Base-by-base conservation (phyloP, 2,888 invertebrate species). In the Drosophila neutralis region DNA sequence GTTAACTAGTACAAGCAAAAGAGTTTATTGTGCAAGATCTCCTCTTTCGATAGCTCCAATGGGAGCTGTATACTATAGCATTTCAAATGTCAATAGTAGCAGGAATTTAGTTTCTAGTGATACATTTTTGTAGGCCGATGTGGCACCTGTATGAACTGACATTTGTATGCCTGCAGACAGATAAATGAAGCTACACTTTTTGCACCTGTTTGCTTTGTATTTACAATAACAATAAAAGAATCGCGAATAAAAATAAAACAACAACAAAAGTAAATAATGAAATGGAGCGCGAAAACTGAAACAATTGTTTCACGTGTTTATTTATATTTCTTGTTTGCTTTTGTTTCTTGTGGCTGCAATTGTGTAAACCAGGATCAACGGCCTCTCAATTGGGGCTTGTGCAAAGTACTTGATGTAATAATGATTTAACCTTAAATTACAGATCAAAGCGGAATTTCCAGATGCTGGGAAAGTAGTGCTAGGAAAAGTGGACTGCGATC, bases 401-500 rank as follows among this genome's bases (percentile, higher is more conserved):
- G n/a, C 27, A 27, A 36, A 24, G 4, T 2, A 24, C n/a, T 15
- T 42, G 38, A 27, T 45, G 24, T 15, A 45, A 8, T 45, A 24
- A 38, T 69, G 31, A 15, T 52, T 24, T 21, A 29, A 45, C n/a
- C 51, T 63, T 3, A 54, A 35, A 27, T 64, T 73, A 5, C 67
- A 93, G 93, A 91, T 92, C 13, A 93, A 94, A 38, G 95, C 95
- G 90, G 96, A 95, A 78, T 97, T 97, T 90, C 97, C 97, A 59
- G 95, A 96, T 70, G 92, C 95, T 21, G 98, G 98, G 15, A 96
- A 95, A 93, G 97, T 99, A 13, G 97, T 98, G 10, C 96, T 99
- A 94, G 99, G 97, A 52, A 98, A 98, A 94, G 98, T 99, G 10
- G 99, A 99, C 93, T 99, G 99, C 94, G 99, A 99, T 93, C 95